Base-by-base conservation (phyloP, 2,797 vertebrate genomes). In the Hozukius guyotensis region DNA sequence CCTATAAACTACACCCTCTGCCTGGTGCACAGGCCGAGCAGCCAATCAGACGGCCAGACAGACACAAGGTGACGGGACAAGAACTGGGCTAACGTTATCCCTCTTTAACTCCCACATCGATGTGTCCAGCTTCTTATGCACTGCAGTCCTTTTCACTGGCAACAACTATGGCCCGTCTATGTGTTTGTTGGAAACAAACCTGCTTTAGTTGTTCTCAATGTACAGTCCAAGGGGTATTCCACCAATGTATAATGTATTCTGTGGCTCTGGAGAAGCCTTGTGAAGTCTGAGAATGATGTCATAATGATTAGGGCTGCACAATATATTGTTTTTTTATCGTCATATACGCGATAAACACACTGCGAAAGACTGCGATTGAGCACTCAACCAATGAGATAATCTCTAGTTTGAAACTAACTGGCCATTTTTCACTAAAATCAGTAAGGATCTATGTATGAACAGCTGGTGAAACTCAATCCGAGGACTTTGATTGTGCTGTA, bases 1-100 rank as follows among this genome's bases (percentile, higher is more conserved):
- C 75, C 55, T 32, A 27, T 78, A 56, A 90, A 74, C 77, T 52
- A 80, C 63, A 75, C 76, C 59, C 55, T 81, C 66, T 66, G 71
- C 62, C 46, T 76, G 42, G 32, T 42, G 70, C 49, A 36, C 31
- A 52, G 32, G 13, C 57, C 67, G 12, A 11, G 3, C 53, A 53
- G 69, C 76, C 75, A 81, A 66, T 73, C 56, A 84, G 42, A 81
- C 22, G 18, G 60, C 46, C 42, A 53, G 77, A 59, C 42, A 53
- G 77, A 59, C 25, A 67, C 13, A 24, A 22, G n/a, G 7, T 22
- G 78, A 60, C 4, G 59, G 29, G 46, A 64, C 25, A 8, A 27
- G 56, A 60, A 16, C 72, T 13, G 62, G 7, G 71, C 62, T 27
- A 11, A n/a, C 14, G 8, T 69, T 20, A 31, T 46, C 52, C 62